phyloP scores from a whole-genome alignment of 1,140 invertebrate species.

The Phthorimaea operculella region DNA sequence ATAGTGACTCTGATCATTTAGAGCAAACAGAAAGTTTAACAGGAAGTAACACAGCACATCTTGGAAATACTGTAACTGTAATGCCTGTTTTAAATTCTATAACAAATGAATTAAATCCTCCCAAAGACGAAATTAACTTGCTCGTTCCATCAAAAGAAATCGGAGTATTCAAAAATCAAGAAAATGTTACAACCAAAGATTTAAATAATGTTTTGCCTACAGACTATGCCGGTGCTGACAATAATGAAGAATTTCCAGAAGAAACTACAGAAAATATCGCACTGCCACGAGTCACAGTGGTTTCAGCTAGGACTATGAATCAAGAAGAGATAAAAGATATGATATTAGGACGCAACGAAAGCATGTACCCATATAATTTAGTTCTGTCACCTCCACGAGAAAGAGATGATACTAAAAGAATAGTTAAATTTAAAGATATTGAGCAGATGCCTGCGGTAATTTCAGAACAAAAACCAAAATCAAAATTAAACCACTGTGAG shows the following conservation, averaged over 20 bases:
- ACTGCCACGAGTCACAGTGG: conserved; percentile 35
- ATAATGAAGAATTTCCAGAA: conserved; percentile 41
- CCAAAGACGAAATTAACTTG: too few relatives aligned
- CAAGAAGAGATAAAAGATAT: conserved; percentile 44
- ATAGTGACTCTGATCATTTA: conserved; percentile 5
- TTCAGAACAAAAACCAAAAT: conserved; percentile 17
- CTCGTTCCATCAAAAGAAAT: too few relatives aligned
- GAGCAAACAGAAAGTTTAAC: too few relatives aligned
- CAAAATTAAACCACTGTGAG: not conserved
- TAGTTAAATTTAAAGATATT: conserved; percentile 41
- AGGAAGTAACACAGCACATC: too few relatives aligned
- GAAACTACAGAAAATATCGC: conserved; percentile 22
- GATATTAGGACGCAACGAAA: conserved; percentile 43
- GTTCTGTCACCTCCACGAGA: conserved; percentile 39
- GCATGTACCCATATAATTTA: conserved; percentile 54
- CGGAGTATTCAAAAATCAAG: too few relatives aligned
- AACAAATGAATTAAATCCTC: too few relatives aligned
- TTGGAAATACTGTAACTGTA: too few relatives aligned
- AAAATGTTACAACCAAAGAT: not conserved
- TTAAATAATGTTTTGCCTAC: not conserved
- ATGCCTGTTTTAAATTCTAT: too few relatives aligned
- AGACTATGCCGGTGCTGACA: not conserved
- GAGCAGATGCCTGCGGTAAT: conserved; percentile 4
- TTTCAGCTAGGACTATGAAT: conserved; percentile 18
- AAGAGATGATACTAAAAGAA: conserved; percentile 29